phyloP scores from a whole-genome alignment of 2,888 invertebrate genomes.

The Acanthacorydalis orientalis region DNA sequence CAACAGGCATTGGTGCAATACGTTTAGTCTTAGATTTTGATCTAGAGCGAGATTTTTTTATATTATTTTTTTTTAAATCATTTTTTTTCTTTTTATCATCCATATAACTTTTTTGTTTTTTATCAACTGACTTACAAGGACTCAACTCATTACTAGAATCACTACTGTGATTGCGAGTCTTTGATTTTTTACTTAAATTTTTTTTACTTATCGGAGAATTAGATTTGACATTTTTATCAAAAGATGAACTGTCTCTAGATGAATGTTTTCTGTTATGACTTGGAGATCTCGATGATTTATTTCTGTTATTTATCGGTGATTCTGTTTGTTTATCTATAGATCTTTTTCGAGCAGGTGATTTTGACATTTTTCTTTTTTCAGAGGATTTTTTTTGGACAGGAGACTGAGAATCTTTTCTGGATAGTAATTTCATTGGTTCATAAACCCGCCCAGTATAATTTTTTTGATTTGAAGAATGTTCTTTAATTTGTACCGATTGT shows the following conservation, averaged over 20 bases:
- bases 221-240: conserved; percentile 11
- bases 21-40: conserved; percentile 22
- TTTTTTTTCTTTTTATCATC: conserved; percentile 26
- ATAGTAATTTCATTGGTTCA: not conserved
- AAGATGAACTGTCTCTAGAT: not conserved
- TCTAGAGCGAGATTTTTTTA: conserved; percentile 28
- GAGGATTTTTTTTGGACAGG: not conserved
- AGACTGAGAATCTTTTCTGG: not conserved
- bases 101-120: not conserved
- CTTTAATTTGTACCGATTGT: conserved; percentile 4
- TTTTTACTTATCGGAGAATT: conserved; percentile 11
- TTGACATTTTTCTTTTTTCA: not conserved
- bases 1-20: conserved; percentile 27
- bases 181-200: conserved; percentile 4
- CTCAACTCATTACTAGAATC: conserved; percentile 9
- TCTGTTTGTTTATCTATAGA: no score
- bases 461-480: conserved; percentile 1
- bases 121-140: conserved; percentile 6
- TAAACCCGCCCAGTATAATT: not conserved
- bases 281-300: not conserved
- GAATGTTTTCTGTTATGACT: not conserved
- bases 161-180: conserved; percentile 9
- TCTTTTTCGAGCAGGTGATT: not conserved
- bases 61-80: conserved; percentile 33
- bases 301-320: no score